A percentile compares a stretch with the other conserved stretches of the same genome.
phyloP scores from a whole-genome alignment of 2,797 vertebrate genomes.

The Perodicticus potto region DNA sequence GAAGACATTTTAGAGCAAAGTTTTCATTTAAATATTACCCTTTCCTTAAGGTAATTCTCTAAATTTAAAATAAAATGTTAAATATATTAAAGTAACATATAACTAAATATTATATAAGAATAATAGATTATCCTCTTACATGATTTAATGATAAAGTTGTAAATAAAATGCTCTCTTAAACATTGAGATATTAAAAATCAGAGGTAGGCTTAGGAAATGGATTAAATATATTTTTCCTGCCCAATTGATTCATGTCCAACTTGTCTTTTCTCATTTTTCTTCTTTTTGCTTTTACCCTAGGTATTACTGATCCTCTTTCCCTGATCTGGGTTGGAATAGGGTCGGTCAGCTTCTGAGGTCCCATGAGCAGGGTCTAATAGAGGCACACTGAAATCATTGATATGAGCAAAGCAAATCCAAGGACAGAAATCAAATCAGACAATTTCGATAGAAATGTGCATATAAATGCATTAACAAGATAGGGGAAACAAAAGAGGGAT shows the following conservation, averaged over 20 bases:
- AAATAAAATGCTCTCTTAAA: not conserved
- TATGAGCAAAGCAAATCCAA: not conserved
- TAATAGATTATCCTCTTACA: not conserved
- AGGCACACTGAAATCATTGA: not conserved
- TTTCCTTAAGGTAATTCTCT: not conserved
- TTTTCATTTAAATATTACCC: not conserved
- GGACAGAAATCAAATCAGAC: not conserved
- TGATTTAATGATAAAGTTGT: not conserved
- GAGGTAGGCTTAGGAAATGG: not conserved
- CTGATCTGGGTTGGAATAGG: not conserved
- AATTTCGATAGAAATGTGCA: not conserved
- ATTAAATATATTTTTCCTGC: not conserved
- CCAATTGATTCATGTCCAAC: not conserved
- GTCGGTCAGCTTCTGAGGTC: not conserved
- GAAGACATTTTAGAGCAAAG: not conserved
- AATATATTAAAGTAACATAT: not conserved
- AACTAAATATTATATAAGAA: not conserved
- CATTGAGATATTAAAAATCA: slow-evolving; percentile 6
- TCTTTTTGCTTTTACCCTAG: not conserved
- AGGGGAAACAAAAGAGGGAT: not conserved
- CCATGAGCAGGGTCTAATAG: not conserved
- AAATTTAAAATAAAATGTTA: slow-evolving; percentile 18
- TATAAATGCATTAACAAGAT: not conserved
- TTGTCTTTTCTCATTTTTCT: not conserved
- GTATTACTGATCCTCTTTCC: not conserved